phyloP scores from a whole-genome alignment of 30 jellyfish, hydroid and myxozoan species.

The Aurelia coerulea region DNA sequence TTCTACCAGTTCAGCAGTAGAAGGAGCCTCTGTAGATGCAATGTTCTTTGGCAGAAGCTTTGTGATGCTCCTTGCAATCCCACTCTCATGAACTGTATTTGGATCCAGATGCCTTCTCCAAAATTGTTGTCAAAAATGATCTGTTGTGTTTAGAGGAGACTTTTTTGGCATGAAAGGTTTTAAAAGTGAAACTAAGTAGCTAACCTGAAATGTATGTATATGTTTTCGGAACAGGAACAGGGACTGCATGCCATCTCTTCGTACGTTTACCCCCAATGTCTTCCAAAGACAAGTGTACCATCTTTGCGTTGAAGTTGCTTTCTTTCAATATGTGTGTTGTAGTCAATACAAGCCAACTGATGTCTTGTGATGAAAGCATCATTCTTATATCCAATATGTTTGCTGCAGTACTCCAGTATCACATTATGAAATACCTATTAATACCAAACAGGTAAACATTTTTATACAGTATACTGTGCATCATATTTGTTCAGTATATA shows the following conservation, averaged over 20 bases:
- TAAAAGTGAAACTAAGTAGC: too few relatives aligned
- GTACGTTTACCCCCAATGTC: constrained; percentile 1
- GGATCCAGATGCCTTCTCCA: background rate
- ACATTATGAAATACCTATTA: constrained; percentile 2
- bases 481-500: too few relatives aligned
- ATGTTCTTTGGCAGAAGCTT: background rate
- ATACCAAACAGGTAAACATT: background rate
- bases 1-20: too few relatives aligned
- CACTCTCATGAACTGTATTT: constrained; percentile 4
- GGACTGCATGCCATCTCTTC: background rate
- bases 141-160: too few relatives aligned
- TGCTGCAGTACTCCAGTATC: constrained; percentile 19
- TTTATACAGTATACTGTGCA: too few relatives aligned
- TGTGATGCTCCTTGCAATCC: background rate
- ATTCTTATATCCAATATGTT: constrained; percentile 13
- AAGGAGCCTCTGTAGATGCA: too few relatives aligned
- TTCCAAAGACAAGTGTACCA: constrained; percentile 16
- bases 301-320: background rate
- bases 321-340: constrained; percentile 3
- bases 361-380: constrained; percentile 3
- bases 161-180: too few relatives aligned
- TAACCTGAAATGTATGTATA: background rate
- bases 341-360: constrained; percentile 18
- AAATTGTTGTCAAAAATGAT: too few relatives aligned
- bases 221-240: background rate